phyloP scores from a whole-genome alignment of 2,888 invertebrate species.

The Nephrotoma flavescens region DNA sequence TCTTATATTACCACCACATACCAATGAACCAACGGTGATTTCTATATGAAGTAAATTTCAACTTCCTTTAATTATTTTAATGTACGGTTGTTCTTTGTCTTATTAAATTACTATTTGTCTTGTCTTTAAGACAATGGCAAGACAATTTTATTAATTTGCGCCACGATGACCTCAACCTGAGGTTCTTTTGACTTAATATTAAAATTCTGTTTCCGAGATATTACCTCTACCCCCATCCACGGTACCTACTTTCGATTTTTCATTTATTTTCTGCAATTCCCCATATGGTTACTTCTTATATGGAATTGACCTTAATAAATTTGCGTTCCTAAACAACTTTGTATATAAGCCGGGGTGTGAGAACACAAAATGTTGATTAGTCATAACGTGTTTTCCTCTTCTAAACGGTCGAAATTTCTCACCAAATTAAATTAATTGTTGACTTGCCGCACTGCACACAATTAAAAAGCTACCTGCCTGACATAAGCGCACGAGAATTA shows the following conservation, averaged over 20 bases:
- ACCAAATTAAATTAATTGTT: background rate
- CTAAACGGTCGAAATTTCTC: background rate
- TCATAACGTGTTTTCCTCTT: background rate
- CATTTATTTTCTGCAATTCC: background rate
- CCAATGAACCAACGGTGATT: background rate
- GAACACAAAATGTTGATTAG: background rate
- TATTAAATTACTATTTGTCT: background rate
- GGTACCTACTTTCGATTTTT: background rate
- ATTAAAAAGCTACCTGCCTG: background rate
- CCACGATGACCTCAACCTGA: background rate
- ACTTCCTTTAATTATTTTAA: background rate
- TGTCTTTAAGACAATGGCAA: background rate
- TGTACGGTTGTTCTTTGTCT: background rate
- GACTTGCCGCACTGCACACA: background rate
- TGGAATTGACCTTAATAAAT: background rate
- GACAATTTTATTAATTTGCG: background rate
- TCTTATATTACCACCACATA: background rate
- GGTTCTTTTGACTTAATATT: background rate
- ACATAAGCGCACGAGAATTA: background rate
- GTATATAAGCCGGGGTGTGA: background rate
- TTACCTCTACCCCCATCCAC: background rate
- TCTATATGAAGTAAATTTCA: background rate
- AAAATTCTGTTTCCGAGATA: background rate
- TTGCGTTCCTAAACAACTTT: background rate
- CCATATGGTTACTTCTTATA: background rate